Evolutionary conservation across 2,113 vertebrate species (phyloP), one percentile per base, ranked within the genome.

Genomic region (Mirza zaza): DNA sequence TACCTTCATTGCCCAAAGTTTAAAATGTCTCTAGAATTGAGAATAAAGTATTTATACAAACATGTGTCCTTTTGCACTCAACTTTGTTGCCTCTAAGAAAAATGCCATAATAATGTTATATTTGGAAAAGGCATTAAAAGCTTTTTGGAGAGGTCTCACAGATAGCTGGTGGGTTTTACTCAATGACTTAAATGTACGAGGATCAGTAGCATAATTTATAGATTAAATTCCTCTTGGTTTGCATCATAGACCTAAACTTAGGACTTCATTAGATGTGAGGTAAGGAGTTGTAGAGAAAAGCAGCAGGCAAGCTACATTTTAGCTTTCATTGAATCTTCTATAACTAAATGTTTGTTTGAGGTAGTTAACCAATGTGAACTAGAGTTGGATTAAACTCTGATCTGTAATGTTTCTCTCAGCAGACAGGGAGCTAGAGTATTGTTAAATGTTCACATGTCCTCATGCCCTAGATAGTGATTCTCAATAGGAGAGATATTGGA

Each of bases 21-120:
- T 81, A 34, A 79, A 95, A 70, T 25, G 91, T 92, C 73, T 79
- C 39, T 71, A 93, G 48, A 65, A 75, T 84, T 29, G 73, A 96
- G 52, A 94, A 57, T 59, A 52, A 71, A 88, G 20, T 63, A 71
- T 81, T 84, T 92, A 84, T 75, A 8, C 14, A 80, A 92, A 45
- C 11, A 39, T 4, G 2, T 67, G 10, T 65, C 21, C 11, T 88
- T 90, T 87, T 17, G 32, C 68, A 59, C 6, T 93, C 87, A 94
- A 67, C 25, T 90, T 84, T 76, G n/a, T 68, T 91, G 52, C 23
- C 42, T 63, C 10, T 83, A 88, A 88, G 42, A 55, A 84, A 96
- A 95, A 70, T 57, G 14, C 25, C 50, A 57, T 36, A 3, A n/a
- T 75, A 67, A 61, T 68, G 42, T 81, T 82, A 36, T 63, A 73